phyloP scores from a whole-genome alignment of 53 echinoderm and acorn worm genomes.

The Patiria pectinifera region DNA sequence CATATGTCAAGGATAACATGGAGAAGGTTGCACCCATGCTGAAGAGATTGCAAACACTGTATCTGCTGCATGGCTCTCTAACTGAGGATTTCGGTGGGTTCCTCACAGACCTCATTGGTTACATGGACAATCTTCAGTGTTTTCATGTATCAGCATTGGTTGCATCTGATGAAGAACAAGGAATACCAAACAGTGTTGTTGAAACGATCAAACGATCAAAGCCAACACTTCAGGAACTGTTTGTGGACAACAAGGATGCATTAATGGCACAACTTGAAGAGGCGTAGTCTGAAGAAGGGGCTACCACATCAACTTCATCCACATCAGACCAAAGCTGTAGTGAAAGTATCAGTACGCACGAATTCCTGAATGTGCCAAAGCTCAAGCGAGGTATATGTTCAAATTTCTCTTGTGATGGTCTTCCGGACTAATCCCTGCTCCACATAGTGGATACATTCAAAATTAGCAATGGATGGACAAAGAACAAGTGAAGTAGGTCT shows the following conservation, averaged over 20 bases:
- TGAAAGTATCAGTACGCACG: too few relatives aligned
- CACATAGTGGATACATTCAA: too few relatives aligned
- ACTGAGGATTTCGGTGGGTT: background rate
- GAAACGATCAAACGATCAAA: background rate
- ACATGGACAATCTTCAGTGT: background rate
- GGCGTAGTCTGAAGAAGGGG: too few relatives aligned
- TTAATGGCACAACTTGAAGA: background rate
- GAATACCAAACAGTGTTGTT: background rate
- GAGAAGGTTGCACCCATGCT: background rate
- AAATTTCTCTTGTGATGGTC: too few relatives aligned
- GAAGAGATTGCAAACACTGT: background rate
- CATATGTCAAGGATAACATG: background rate
- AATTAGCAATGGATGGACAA: too few relatives aligned
- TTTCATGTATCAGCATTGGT: background rate
- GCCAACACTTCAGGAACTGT: background rate
- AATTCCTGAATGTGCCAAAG: too few relatives aligned
- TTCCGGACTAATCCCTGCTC: too few relatives aligned
- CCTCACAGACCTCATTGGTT: background rate
- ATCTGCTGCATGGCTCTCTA: background rate
- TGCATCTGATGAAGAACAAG: background rate
- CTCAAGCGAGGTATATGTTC: too few relatives aligned
- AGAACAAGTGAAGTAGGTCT: too few relatives aligned
- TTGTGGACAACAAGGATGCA: background rate
- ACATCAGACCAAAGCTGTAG: too few relatives aligned
- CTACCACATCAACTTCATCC: too few relatives aligned